Percentiles rank a stretch among this genome's conserved stretches.
These are phyloP conservation scores for Camelus bactrianus DNA, from an alignment of 2,113 vertebrate genomes.

Conservation along the genomic window DNA sequence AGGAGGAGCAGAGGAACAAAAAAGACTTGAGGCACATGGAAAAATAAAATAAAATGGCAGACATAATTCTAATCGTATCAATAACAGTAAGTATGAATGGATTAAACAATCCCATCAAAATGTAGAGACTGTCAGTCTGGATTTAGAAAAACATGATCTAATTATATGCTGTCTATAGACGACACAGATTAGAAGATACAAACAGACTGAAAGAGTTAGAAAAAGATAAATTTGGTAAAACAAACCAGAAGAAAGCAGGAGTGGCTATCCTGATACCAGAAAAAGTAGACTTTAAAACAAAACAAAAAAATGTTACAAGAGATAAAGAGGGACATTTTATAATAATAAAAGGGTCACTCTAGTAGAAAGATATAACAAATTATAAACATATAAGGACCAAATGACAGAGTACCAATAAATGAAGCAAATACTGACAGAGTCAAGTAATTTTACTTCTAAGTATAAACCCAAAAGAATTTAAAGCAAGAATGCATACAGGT, in stretches of 20 bases:
- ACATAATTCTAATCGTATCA: neutral
- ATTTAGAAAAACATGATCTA: neutral
- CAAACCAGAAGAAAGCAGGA: neutral
- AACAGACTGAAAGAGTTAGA: neutral
- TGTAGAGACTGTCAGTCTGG: neutral
- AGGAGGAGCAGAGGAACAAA: neutral
- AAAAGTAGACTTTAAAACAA: neutral
- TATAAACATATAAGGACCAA: neutral
- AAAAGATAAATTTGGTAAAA: conserved; percentile 24
- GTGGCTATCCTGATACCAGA: neutral
- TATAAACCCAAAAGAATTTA: neutral
- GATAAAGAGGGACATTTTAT: neutral
- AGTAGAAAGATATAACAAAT: neutral
- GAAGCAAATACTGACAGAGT: neutral
- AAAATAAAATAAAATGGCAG: neutral
- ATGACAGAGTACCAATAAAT: neutral
- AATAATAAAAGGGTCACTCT: neutral
- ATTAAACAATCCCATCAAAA: neutral
- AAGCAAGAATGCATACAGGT: neutral
- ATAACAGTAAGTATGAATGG: neutral
- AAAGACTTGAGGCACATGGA: neutral
- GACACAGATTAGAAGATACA: neutral
- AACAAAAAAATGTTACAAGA: neutral
- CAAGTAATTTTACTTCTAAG: neutral
- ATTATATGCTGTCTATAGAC: neutral